Conservation (phyloP, 2,888 invertebrate species). For the Odontomyia ornata region DNA sequence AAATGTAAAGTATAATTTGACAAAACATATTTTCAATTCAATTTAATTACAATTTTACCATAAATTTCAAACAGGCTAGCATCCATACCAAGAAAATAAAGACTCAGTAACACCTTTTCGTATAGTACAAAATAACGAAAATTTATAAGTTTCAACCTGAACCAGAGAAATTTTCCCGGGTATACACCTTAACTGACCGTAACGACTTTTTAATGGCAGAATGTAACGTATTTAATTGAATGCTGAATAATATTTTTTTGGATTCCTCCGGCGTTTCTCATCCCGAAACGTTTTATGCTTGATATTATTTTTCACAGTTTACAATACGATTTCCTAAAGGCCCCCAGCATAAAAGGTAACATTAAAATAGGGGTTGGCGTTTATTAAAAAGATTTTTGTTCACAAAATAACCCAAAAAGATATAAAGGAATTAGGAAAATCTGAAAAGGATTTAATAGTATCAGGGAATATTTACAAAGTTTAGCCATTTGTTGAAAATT, state of each 20-base stretch:
- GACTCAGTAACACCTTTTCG: constrained; percentile 1
- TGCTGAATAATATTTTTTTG: constrained; percentile 18
- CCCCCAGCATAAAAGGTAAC: neutral
- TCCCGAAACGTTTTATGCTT: neutral
- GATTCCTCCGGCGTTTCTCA: neutral
- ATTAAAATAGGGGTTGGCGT: constrained; percentile 11
- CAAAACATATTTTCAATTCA: too few relatives aligned
- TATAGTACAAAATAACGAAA: constrained; percentile 16
- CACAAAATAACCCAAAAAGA: constrained; percentile 8
- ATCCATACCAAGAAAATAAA: too few relatives aligned
- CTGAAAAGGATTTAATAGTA: constrained; percentile 20
- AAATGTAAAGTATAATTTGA: too few relatives aligned
- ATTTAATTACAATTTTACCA: too few relatives aligned
- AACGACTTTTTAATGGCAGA: constrained; percentile 38
- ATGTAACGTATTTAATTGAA: constrained; percentile 33
- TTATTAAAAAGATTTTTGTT: constrained; percentile 37
- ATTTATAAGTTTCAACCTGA: constrained; percentile 17
- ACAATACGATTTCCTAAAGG: constrained; percentile 19
- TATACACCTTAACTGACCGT: constrained; percentile 21
- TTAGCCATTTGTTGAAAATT: constrained; percentile 23
- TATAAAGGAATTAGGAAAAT: neutral
- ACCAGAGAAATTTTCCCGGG: neutral
- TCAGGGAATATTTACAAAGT: constrained; percentile 12
- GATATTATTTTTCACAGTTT: neutral
- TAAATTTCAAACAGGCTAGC: too few relatives aligned